Evolutionary conservation across 2,888 invertebrate genomes (phyloP), one percentile per base, ranked within the genome.

Genomic region (Mystacides longicornis): DNA sequence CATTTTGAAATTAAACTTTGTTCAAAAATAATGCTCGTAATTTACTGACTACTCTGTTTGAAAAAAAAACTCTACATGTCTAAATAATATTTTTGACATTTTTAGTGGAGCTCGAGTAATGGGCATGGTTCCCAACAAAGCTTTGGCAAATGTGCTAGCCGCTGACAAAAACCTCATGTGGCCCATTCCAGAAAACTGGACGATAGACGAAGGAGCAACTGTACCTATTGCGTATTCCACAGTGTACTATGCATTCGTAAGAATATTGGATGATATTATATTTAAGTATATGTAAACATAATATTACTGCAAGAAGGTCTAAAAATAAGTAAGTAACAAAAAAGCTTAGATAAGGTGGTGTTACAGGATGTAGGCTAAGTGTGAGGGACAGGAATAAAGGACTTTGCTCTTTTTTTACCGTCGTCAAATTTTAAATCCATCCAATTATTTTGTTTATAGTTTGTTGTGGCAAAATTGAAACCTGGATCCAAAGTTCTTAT

Each of bases 401-500:
- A n/a, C n/a, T n/a, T n/a, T n/a, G n/a, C n/a, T n/a, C n/a, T n/a
- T n/a, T n/a, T n/a, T n/a, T n/a, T n/a, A n/a, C n/a, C n/a, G n/a
- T n/a, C n/a, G n/a, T n/a, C n/a, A n/a, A n/a, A n/a, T n/a, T n/a
- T n/a, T n/a, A n/a, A n/a, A n/a, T n/a, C n/a, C n/a, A n/a, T n/a
- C n/a, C n/a, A n/a, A n/a, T 37, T 37, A 37, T 37, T 37, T 11
- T 7, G 5, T 5, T 27, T 27, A 3, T 45, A 77, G 77, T 62
- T 76, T 1, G 73, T 77, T 72, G 69, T 75, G 2, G 98, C 95
- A 18, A 81, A 85, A 62, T 80, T 97, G 71, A 81, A 82, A 67
- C 80, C 81, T 18, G 93, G 94, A 0, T 93, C 96, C 65, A 83
- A 85, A 1, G 83, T 97, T n/a, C 79, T 97, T 1, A 89, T 97